Conservation (phyloP, 2,797 vertebrate species). For the Rhyacichthys aspro region DNA sequence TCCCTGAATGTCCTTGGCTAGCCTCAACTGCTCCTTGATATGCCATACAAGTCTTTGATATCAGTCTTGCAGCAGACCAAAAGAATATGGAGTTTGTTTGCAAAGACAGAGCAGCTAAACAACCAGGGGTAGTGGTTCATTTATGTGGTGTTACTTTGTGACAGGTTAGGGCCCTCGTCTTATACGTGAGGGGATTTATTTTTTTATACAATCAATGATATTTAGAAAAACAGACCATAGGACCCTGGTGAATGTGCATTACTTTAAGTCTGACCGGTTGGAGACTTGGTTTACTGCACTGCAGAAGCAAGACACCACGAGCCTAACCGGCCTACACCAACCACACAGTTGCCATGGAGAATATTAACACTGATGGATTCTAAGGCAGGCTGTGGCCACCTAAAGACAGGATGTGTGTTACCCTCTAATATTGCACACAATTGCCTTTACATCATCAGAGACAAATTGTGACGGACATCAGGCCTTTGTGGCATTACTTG, state of each 20-base stretch:
- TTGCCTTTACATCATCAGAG: slow-evolving; percentile 21
- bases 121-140: slow-evolving; percentile 53
- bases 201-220: slow-evolving; percentile 66
- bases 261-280: slow-evolving; percentile 59
- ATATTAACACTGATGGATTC: slow-evolving; percentile 71
- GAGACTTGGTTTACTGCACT: slow-evolving; percentile 73
- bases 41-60: slow-evolving; percentile 58
- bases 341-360: slow-evolving; percentile 75
- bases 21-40: slow-evolving; percentile 61
- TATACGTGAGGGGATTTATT: slow-evolving; percentile 50
- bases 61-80: slow-evolving; percentile 64
- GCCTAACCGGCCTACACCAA: slow-evolving; percentile 62
- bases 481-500: slow-evolving; percentile 50
- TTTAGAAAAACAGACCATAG: slow-evolving; percentile 66
- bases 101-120: slow-evolving; percentile 69
- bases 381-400: slow-evolving; percentile 56
- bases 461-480: slow-evolving; percentile 45
- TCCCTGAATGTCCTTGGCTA: slow-evolving; percentile 79
- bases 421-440: slow-evolving; percentile 34
- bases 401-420: slow-evolving; percentile 65
- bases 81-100: slow-evolving; percentile 70
- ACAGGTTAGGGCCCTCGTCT: slow-evolving; percentile 60
- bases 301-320: slow-evolving; percentile 67
- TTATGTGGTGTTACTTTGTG: slow-evolving; percentile 55
- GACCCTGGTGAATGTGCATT: slow-evolving; percentile 65